Base-by-base conservation (phyloP, 2,797 vertebrate species). In the Ctenochaetus hawaiiensis region DNA sequence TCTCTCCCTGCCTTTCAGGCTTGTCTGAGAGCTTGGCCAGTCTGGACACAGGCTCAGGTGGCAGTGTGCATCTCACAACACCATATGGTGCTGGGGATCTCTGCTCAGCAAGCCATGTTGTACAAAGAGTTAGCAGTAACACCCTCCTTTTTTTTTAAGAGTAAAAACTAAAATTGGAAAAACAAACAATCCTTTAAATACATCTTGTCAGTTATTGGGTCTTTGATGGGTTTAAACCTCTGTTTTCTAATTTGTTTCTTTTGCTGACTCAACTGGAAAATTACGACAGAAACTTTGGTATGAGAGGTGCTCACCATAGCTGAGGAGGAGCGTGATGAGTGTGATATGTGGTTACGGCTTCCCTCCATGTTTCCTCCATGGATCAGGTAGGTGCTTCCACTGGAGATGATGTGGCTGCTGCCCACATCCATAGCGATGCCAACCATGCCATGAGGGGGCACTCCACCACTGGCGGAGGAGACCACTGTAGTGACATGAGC, bases 401-500 rank as follows among this genome's bases (percentile, higher is more conserved):
- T 94, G 92, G 97, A 97, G 93, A 99, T 96, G 80, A 99, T 96
- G 93, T 97, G 96, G 90, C 96, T 97, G 81, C 96, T 95, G 72
- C 96, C 96, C 72, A 98, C 96, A 6, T 99, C 98, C 98, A 99
- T 97, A 79, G 97, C 83, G 77, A 99, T 97, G 93, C 97, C 98
- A 93, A 99, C 98, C 98, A 99, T 98, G 93, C 96, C 87, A 56
- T 99, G 98, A 47, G 97, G 89, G 51, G 97, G 96, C 76, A 96
- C 91, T 8, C 91, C 95, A 1, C 96, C 93, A 5, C 96, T 93
- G 60, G 97, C 96, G 43, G 97, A 97, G 9, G 98, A 98, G 69
- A 97, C 95, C 69, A 97, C 97, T 0, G 97, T 96, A 77, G 97
- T 98, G 93, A 98, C 97, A 84, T 97, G 97, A 73, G 96, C 89